Percentiles rank a stretch among this genome's conserved stretches.
phyloP scores from a whole-genome alignment of 2,888 invertebrate genomes.

The Diabrotica balteata region DNA sequence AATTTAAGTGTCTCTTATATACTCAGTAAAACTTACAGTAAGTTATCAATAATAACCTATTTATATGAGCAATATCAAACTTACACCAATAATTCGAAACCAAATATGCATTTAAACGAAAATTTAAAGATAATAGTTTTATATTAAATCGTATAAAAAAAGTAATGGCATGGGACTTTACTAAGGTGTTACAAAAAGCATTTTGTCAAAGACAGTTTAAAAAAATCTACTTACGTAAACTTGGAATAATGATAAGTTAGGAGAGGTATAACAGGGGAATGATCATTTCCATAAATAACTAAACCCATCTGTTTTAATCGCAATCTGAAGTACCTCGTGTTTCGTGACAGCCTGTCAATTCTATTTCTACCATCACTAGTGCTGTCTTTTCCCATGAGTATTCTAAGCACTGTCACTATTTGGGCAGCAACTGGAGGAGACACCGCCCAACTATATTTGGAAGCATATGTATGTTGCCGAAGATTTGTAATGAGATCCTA shows the following conservation, averaged over 20 bases:
- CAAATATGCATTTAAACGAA: too few species aligned
- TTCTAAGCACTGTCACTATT: slow-evolving; percentile 86
- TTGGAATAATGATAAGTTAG: slow-evolving; percentile 94
- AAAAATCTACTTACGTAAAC: slow-evolving; percentile 73
- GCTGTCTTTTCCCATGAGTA: slow-evolving; percentile 85
- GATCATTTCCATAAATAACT: slow-evolving; percentile 89
- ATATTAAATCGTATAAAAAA: too few species aligned
- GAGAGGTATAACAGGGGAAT: slow-evolving; percentile 97
- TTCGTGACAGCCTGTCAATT: slow-evolving; percentile 76
- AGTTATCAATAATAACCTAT: too few species aligned
- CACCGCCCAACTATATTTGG: slow-evolving; percentile 87
- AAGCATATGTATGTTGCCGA: slow-evolving; percentile 81
- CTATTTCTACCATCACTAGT: slow-evolving; percentile 72
- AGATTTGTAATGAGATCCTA: slow-evolving; percentile 79
- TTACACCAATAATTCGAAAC: too few species aligned
- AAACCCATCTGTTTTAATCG: slow-evolving; percentile 87
- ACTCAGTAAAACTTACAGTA: too few species aligned
- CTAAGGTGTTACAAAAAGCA: too few species aligned
- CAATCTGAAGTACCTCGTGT: slow-evolving; percentile 82
- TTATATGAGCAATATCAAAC: too few species aligned
- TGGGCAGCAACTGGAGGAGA: slow-evolving; percentile 90
- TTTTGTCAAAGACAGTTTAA: too few species aligned
- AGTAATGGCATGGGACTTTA: too few species aligned
- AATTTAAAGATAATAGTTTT: too few species aligned
- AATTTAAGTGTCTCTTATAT: too few species aligned